Evolutionary conservation across 2,888 invertebrate species (phyloP).

Genomic region (Artemia sp.): DNA sequence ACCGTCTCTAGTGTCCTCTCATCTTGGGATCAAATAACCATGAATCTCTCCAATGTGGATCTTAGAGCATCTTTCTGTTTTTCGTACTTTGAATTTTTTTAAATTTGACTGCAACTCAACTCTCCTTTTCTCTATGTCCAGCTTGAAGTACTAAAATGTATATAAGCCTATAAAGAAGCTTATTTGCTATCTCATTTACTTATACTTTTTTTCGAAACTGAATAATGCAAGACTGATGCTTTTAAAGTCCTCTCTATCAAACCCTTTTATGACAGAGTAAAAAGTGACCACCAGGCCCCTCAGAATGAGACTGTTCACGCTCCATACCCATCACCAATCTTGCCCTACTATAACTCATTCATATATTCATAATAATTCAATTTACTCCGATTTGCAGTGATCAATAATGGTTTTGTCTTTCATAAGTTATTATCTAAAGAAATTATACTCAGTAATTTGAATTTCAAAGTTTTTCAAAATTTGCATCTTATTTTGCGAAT

Average conservation of each 20-base stretch:
- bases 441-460: too few relatives aligned
- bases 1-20: neutral
- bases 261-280: neutral
- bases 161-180: too few relatives aligned
- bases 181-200: too few relatives aligned
- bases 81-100: neutral
- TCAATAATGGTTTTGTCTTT: too few relatives aligned
- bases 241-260: neutral
- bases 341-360: too few relatives aligned
- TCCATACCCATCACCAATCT: neutral
- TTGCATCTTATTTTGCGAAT: too few relatives aligned
- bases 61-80: neutral
- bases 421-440: too few relatives aligned
- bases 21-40: neutral
- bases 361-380: too few relatives aligned
- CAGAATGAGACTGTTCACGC: neutral
- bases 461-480: too few relatives aligned
- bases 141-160: neutral
- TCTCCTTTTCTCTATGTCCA: neutral
- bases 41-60: neutral
- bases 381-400: too few relatives aligned
- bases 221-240: too few relatives aligned
- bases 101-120: neutral
- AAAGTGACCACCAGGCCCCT: neutral
- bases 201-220: too few relatives aligned